Evolutionary conservation across 2,888 invertebrate species (phyloP), one percentile per base, ranked within the genome.

Genomic region (Cremastinae sp.): DNA sequence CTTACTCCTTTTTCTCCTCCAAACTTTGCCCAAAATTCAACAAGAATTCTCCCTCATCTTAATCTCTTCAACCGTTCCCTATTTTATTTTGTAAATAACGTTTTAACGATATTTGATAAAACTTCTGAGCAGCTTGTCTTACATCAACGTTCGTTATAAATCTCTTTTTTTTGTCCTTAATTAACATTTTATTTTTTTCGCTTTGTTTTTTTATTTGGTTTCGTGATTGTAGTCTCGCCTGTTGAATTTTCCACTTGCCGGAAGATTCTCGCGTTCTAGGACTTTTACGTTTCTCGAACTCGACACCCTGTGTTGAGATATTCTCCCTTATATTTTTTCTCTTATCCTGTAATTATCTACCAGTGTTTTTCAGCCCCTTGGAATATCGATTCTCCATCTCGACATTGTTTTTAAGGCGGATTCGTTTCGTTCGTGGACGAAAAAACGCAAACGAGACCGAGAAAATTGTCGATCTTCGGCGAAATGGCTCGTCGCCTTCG

Each of bases 211-310:
- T 45, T 47, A 49, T 22, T 47, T 8, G 54, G 51, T 53, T 58
- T 68, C 53, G 64, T 76, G 76, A 76, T 76, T 76, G 76, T 76
- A 73, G 72, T 64, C 62, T 73, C 76, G 76, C 76, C 76, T 62
- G 58, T 64, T 53, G 58, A 59, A 51, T 69, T 41, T 36, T 45
- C 34, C 64, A 43, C 22, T 36, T 20, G 45, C 53, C 59, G 53
- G 49, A 22, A 38, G 34, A 36, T 64, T 74, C 45, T 38, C 47
- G 59, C 71, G 47, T 41, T 65, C 12, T 41, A 28, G 53, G 66
- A 64, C 58, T 16, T 45, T 41, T 34, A n/a, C n/a, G n/a, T 20
- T 28, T 49, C 51, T 14, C 41, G 38, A 45, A 61, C 22, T 72
- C 72, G 62, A 72, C 61, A n/a, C 18, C 18, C 8, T 2, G n/a